Evolutionary conservation across 64 coral and sea anemone species (phyloP).

Genomic region (Dendrophyllia cribrosa): DNA sequence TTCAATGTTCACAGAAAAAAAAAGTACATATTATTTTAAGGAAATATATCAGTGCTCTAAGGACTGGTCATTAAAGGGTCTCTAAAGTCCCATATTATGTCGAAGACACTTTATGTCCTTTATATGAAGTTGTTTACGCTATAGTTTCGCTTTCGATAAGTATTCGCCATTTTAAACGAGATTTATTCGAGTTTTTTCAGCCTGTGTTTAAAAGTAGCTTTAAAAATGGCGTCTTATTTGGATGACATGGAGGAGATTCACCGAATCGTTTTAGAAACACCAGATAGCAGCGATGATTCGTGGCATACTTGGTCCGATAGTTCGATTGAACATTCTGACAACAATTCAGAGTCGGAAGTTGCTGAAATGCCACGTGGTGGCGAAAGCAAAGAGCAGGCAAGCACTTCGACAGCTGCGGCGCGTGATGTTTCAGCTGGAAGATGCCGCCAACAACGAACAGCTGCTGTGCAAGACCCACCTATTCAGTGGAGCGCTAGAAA

Average conservation of each 20-base stretch:
- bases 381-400: not conserved
- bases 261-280: not conserved
- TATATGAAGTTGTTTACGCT: not conserved
- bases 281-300: constrained; percentile 8
- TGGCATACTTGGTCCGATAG: not conserved
- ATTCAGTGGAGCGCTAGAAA: not conserved
- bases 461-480: not conserved
- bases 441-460: not conserved
- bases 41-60: too few species aligned
- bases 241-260: not conserved
- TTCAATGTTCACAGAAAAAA: too few species aligned
- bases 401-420: not conserved
- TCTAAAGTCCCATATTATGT: not conserved
- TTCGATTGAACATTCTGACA: not conserved
- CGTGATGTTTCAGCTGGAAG: not conserved
- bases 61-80: too few species aligned
- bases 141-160: not conserved
- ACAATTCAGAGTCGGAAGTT: not conserved
- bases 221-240: constrained; percentile 2
- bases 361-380: not conserved
- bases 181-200: not conserved
- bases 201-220: not conserved
- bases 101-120: not conserved
- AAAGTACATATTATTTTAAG: too few species aligned
- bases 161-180: not conserved